Percentiles rank a stretch among this genome's conserved stretches.
phyloP scores from a whole-genome alignment of 2,888 invertebrate species.

The Andrena flavipes region DNA sequence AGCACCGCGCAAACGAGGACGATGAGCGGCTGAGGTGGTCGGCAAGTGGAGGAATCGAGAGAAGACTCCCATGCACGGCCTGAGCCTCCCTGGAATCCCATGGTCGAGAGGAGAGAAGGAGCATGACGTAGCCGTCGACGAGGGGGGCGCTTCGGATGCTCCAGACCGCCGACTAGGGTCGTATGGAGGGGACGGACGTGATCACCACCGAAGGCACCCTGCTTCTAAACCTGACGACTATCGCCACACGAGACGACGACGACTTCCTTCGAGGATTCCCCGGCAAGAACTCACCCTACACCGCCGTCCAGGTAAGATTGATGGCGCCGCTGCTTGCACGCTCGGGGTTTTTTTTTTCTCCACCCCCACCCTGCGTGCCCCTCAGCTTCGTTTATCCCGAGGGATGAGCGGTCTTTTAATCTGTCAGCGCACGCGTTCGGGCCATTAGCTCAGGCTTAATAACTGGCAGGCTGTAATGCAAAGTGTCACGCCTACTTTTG shows the following conservation, averaged over 20 bases:
- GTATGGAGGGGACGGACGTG: conserved; percentile 84
- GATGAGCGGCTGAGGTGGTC: conserved; percentile 23
- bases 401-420: conserved; percentile 23
- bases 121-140: conserved; percentile 76
- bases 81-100: conserved; percentile 49
- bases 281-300: conserved; percentile 84
- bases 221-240: conserved; percentile 82
- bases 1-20: conserved; percentile 13
- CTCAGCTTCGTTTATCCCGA: conserved; percentile 5
- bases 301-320: conserved; percentile 80
- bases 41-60: conserved; percentile 35
- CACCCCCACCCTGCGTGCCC: not conserved
- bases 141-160: conserved; percentile 82
- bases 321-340: not conserved
- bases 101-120: conserved; percentile 68
- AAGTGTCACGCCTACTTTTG: conserved; percentile 1
- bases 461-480: not conserved
- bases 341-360: too few species aligned
- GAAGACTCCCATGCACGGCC: conserved; percentile 65
- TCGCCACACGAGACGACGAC: conserved; percentile 75
- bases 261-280: conserved; percentile 81
- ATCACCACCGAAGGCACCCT: conserved; percentile 81
- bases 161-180: conserved; percentile 83
- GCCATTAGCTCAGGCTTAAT: conserved; percentile 17
- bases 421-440: conserved; percentile 9